phyloP scores from a whole-genome alignment of 2,888 invertebrate species.

The Steromphala cineraria region DNA sequence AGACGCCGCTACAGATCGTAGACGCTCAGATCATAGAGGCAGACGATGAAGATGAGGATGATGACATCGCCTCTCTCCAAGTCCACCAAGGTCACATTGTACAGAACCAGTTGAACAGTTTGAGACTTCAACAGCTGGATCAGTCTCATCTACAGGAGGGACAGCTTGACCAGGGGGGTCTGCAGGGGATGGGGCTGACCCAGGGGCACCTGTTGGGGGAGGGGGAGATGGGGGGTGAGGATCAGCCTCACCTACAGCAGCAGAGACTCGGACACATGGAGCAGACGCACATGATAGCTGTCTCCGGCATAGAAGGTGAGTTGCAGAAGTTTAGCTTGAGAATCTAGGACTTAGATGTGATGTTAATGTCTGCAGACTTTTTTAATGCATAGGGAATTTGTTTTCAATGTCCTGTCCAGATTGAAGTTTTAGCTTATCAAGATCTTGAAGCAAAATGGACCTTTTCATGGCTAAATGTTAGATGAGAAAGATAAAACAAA shows the following conservation, averaged over 20 bases:
- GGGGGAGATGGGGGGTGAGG: neutral
- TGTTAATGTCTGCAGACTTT: no score
- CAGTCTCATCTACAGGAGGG: neutral
- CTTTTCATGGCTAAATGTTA: no score
- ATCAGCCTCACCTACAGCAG: neutral
- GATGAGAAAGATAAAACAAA: no score
- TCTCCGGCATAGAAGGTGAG: neutral
- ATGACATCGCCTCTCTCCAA: neutral
- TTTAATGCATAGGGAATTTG: no score
- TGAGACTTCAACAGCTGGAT: neutral
- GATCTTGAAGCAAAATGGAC: no score
- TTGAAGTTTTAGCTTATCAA: no score
- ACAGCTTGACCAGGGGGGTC: neutral
- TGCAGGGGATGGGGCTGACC: neutral
- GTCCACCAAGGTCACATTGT: neutral
- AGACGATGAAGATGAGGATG: slow-evolving; percentile 3
- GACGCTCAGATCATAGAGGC: neutral
- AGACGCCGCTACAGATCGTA: neutral
- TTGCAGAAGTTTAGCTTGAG: no score
- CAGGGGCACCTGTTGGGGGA: neutral
- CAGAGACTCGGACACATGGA: neutral
- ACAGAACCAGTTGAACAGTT: neutral
- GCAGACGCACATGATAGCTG: slow-evolving; percentile 7
- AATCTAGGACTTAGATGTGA: no score
- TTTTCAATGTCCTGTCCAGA: no score